Evolutionary conservation across 2,113 vertebrate species (phyloP), one percentile per base, ranked within the genome.

Genomic region (Crypturellus undulatus): DNA sequence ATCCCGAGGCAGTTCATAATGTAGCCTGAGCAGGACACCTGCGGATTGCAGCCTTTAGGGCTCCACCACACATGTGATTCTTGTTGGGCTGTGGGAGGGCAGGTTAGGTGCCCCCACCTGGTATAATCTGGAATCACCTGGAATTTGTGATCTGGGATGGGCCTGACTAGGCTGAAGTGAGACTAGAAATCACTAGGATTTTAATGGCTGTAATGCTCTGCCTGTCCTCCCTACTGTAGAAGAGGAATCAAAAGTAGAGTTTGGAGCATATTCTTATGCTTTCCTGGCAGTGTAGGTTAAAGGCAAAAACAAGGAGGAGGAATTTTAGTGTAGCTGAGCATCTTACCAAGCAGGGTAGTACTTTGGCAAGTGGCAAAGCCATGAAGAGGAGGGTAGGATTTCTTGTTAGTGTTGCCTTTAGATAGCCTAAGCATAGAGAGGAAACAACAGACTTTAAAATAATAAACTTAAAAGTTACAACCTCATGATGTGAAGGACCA

Each of bases 1-100:
- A 38, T 3, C 5, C 17, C 5, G 18, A 11, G 2, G 8, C 7
- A 12, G 6, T 5, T n/a, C 16, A 0, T 36, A 21, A 4, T 22
- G 4, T 22, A 6, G 2, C 2, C 16, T 21, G 6, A 64, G 16
- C 10, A 28, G 22, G 42, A 10, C 0, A 19, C 3, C 3, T 7
- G 9, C 6, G 12, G 3, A 17, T 38, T 13, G 16, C 16, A n/a
- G 5, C 24, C 9, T n/a, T 34, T 28, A 2, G 13, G 18, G 10
- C 5, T 45, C 6, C 3, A 3, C 17, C 9, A 15, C 6, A 30
- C 4, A 11, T 1, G 1, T 38, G 54, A 8, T 34, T 32, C 49
- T 32, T 40, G 4, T 5, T 60, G 79, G 40, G 3, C 25, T 34
- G 12, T 34, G 49, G 54, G 81, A 18, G 58, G 3, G 30, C 5